Evolutionary conservation across 2,888 invertebrate species (phyloP).

Genomic region (Gastrophysa polygoni): DNA sequence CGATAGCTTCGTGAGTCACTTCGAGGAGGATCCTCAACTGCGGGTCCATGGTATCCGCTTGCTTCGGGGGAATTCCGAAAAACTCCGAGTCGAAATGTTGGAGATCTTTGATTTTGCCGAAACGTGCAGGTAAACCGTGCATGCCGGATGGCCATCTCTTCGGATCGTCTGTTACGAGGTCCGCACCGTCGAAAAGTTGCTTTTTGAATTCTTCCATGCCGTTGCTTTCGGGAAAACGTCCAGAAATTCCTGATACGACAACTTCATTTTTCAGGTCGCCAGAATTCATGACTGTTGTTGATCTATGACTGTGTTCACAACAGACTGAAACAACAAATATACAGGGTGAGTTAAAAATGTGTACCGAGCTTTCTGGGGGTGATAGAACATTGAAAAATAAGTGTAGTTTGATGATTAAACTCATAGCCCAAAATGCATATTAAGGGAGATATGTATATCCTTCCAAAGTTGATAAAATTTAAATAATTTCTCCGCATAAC

Average conservation of each 20-base stretch:
- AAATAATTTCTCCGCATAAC: too few species aligned
- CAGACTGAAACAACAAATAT: too few species aligned
- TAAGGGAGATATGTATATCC: too few species aligned
- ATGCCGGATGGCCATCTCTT: slow-evolving; percentile 4
- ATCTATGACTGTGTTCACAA: too few species aligned
- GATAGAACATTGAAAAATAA: too few species aligned
- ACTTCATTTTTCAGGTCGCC: too few species aligned
- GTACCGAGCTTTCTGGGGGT: too few species aligned
- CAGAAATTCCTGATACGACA: slow-evolving; percentile 1
- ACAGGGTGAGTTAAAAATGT: too few species aligned
- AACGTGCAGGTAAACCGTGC: background rate
- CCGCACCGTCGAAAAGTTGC: background rate
- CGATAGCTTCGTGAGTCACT: background rate
- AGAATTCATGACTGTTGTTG: too few species aligned
- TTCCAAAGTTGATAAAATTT: too few species aligned
- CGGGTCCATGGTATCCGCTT: background rate
- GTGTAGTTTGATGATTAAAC: too few species aligned
- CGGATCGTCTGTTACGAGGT: background rate
- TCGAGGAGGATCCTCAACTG: slow-evolving; percentile 5
- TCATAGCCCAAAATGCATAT: too few species aligned
- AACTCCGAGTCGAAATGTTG: background rate
- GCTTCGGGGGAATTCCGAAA: background rate
- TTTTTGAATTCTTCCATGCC: slow-evolving; percentile 8
- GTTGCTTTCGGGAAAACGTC: slow-evolving; percentile 6
- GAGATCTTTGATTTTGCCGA: background rate